Conservation (phyloP, 1,140 invertebrate species). For the Drosophila virilis region DNA sequence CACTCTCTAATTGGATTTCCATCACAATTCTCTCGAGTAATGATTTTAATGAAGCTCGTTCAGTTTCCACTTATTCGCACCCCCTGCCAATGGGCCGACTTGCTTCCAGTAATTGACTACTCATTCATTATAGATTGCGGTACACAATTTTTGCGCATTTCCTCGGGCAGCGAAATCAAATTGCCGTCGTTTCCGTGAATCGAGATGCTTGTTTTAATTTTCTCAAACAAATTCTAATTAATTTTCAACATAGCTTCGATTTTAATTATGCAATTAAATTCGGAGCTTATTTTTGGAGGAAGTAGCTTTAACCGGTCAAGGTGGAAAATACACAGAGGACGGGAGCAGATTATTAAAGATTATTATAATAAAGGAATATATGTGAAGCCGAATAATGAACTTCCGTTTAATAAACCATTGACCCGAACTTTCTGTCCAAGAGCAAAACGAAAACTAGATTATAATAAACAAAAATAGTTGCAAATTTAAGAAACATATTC, state of each 20-base stretch:
- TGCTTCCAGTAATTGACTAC: constrained; percentile 21
- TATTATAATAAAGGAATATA: no score
- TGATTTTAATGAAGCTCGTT: constrained; percentile 42
- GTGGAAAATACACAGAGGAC: no score
- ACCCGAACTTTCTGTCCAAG: no score
- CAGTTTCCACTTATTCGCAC: not conserved
- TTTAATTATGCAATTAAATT: constrained; percentile 29
- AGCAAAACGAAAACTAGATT: no score
- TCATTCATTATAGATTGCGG: constrained; percentile 42
- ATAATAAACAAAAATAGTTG: no score
- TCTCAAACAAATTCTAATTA: constrained; percentile 29
- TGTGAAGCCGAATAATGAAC: no score
- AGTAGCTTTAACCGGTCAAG: no score
- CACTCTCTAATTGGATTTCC: constrained; percentile 18
- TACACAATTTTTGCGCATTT: constrained; percentile 15
- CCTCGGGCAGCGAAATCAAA: constrained; percentile 14
- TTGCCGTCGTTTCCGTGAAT: constrained; percentile 17
- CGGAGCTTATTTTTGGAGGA: not conserved
- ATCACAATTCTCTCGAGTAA: not conserved
- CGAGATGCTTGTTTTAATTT: constrained; percentile 21
- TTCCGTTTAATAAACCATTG: no score
- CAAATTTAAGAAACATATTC: no score
- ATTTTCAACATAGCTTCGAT: constrained; percentile 8
- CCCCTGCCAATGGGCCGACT: no score
- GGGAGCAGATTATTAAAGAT: no score